phyloP scores from a whole-genome alignment of 2,797 vertebrate genomes.

The Arctocebus calabarensis region DNA sequence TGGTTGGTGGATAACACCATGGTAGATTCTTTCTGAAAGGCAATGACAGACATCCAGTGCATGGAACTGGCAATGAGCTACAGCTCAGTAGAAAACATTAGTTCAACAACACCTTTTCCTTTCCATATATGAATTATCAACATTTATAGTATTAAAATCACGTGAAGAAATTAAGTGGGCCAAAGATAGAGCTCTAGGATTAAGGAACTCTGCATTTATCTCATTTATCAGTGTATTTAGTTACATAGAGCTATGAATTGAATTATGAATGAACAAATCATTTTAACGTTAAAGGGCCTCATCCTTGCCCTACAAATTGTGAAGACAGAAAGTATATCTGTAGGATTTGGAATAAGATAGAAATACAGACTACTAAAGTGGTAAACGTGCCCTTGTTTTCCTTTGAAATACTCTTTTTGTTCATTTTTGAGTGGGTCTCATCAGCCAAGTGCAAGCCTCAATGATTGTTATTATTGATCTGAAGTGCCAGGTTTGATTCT shows the following conservation, averaged over 20 bases:
- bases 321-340: neutral
- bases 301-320: conserved; percentile 15
- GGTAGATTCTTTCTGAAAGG: neutral
- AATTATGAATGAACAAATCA: conserved; percentile 48
- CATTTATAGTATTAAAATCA: conserved; percentile 21
- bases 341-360: conserved; percentile 4
- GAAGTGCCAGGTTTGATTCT: neutral
- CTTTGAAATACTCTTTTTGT: neutral
- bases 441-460: neutral
- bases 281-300: neutral
- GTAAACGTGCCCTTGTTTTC: neutral
- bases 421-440: neutral
- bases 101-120: neutral
- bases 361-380: neutral
- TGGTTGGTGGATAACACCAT: neutral
- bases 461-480: neutral
- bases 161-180: conserved; percentile 41
- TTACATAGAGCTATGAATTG: neutral
- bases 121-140: neutral
- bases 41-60: neutral
- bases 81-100: neutral
- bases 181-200: conserved; percentile 16
- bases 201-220: neutral
- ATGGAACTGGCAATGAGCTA: neutral
- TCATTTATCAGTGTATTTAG: conserved; percentile 3